phyloP scores from a whole-genome alignment of 2,888 invertebrate species.

The Quadroppia sp. region DNA sequence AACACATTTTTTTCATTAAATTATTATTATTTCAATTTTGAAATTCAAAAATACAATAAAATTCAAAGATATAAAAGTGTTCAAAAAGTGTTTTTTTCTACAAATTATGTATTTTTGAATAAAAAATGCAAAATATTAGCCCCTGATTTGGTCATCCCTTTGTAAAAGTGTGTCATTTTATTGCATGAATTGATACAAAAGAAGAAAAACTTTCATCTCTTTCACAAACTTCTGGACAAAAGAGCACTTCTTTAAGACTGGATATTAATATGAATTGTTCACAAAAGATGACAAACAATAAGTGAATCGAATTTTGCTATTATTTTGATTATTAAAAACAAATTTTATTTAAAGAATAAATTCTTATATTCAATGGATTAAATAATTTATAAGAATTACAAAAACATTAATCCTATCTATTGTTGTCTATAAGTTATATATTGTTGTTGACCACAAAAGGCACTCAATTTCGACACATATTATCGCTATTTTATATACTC shows the following conservation, averaged over 20 bases:
- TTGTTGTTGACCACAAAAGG: background rate
- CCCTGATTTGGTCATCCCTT: no score
- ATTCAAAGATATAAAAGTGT: no score
- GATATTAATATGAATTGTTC: background rate
- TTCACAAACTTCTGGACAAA: background rate
- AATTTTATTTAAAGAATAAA: background rate
- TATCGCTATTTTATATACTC: background rate
- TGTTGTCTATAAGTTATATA: background rate
- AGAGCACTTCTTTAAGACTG: background rate
- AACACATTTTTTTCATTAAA: no score
- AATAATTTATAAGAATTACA: no score
- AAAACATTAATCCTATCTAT: background rate
- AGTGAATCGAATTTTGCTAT: background rate
- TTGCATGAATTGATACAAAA: background rate
- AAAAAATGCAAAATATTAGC: no score
- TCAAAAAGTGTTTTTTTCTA: no score
- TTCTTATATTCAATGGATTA: background rate
- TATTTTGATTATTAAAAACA: background rate
- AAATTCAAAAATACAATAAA: no score
- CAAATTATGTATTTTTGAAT: no score
- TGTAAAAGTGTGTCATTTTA: slow-evolving; percentile 16
- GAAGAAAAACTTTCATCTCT: background rate
- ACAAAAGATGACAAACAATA: background rate
- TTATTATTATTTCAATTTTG: no score
- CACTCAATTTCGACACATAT: slow-evolving; percentile 17